Percentiles rank a stretch among this genome's conserved stretches.
Conservation (phyloP, 2,888 invertebrate species). For the Acheta domesticus region DNA sequence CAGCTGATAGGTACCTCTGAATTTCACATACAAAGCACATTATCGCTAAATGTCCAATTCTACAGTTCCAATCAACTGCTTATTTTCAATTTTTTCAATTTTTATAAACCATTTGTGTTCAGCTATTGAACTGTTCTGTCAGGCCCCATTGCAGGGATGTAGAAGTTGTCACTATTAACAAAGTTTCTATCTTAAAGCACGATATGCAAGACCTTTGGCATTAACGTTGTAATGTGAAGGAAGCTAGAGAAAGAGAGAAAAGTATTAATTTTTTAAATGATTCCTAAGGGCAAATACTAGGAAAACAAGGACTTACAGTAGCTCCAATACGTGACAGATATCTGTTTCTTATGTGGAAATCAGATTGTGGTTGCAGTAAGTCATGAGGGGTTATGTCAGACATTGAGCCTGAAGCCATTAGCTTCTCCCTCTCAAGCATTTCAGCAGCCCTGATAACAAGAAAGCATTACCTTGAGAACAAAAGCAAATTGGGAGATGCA, state of each 20-base stretch:
- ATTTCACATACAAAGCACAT: too few species aligned
- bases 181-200: conserved; percentile 44
- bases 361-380: conserved; percentile 53
- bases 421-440: conserved; percentile 53
- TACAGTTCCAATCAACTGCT: too few species aligned
- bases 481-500: neutral
- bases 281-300: neutral
- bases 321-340: conserved; percentile 60
- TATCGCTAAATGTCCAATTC: too few species aligned
- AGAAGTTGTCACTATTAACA: neutral
- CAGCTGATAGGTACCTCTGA: too few species aligned
- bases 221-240: conserved; percentile 47
- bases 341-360: conserved; percentile 59
- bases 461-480: neutral
- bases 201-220: conserved; percentile 45
- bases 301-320: conserved; percentile 51
- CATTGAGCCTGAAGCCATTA: conserved; percentile 52
- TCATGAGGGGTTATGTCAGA: conserved; percentile 52
- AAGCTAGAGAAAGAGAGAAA: conserved; percentile 43
- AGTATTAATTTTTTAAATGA: neutral
- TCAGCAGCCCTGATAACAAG: conserved; percentile 46
- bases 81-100: too few species aligned
- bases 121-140: too few species aligned
- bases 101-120: too few species aligned
- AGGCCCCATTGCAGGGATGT: too few species aligned